Evolutionary conservation across 2,113 vertebrate genomes (phyloP).

Genomic region (Seriola quinqueradiata): DNA sequence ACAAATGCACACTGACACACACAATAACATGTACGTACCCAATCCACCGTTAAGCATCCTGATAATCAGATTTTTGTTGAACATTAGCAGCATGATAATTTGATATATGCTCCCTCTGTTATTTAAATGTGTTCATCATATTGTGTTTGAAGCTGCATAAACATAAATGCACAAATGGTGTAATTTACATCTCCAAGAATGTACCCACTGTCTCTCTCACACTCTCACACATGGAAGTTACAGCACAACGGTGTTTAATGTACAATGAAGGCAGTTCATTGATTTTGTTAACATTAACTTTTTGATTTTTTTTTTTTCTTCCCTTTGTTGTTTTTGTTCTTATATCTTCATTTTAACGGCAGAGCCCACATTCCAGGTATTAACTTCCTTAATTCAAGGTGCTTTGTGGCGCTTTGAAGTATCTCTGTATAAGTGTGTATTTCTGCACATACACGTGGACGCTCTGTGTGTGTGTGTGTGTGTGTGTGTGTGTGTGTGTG

Average conservation of each 20-base stretch:
- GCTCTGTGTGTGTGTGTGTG: slow-evolving; percentile 3
- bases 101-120: background rate
- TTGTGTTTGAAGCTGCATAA: background rate
- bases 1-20: background rate
- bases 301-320: slow-evolving; percentile 1
- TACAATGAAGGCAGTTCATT: slow-evolving; percentile 11
- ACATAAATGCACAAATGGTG: background rate
- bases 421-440: slow-evolving; percentile 26
- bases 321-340: slow-evolving; percentile 26
- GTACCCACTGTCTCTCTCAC: background rate
- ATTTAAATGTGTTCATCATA: background rate
- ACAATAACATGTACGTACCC: background rate
- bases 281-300: slow-evolving; percentile 30
- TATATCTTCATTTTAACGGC: slow-evolving; percentile 42
- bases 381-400: slow-evolving; percentile 40
- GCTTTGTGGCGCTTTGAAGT: slow-evolving; percentile 15
- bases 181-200: background rate
- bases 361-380: slow-evolving; percentile 29
- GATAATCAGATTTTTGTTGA: background rate
- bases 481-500: slow-evolving; percentile 19
- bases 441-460: background rate
- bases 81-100: background rate
- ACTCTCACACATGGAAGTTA: background rate
- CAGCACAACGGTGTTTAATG: background rate
- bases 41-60: background rate